A percentile compares a stretch with the other conserved stretches of the same genome.
These are phyloP conservation scores for Pelosia muscerda DNA, from an alignment of 2,888 invertebrate genomes.

Conservation along the genomic window DNA sequence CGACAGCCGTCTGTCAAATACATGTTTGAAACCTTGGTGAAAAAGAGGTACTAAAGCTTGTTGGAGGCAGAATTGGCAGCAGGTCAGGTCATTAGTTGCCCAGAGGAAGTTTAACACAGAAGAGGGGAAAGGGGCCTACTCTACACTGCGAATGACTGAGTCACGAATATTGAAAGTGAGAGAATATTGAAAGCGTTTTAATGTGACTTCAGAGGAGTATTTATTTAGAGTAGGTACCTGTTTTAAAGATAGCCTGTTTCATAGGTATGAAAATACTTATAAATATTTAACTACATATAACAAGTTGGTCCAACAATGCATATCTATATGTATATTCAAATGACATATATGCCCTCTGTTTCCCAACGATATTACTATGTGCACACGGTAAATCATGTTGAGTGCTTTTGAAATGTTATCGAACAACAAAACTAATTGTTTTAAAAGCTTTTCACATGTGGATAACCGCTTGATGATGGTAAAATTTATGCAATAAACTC, in stretches of 20 bases:
- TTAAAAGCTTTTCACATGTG: slow-evolving; percentile 75
- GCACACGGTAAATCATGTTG: slow-evolving; percentile 55
- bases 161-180: too few relatives aligned
- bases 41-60: too few relatives aligned
- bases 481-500: slow-evolving; percentile 31
- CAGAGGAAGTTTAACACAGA: too few relatives aligned
- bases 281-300: neutral
- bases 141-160: too few relatives aligned
- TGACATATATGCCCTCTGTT: neutral
- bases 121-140: too few relatives aligned
- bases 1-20: too few relatives aligned
- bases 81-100: too few relatives aligned
- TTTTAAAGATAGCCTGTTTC: neutral
- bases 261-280: neutral
- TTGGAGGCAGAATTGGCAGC: too few relatives aligned
- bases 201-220: neutral
- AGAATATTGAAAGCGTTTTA: too few relatives aligned
- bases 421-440: slow-evolving; percentile 73
- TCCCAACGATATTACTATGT: neutral
- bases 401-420: slow-evolving; percentile 60
- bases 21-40: too few relatives aligned
- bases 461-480: slow-evolving; percentile 60
- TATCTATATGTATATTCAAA: too few relatives aligned
- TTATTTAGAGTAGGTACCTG: neutral
- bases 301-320: too few relatives aligned